phyloP scores from a whole-genome alignment of 2,888 invertebrate genomes.

The Nomada fabriciana region DNA sequence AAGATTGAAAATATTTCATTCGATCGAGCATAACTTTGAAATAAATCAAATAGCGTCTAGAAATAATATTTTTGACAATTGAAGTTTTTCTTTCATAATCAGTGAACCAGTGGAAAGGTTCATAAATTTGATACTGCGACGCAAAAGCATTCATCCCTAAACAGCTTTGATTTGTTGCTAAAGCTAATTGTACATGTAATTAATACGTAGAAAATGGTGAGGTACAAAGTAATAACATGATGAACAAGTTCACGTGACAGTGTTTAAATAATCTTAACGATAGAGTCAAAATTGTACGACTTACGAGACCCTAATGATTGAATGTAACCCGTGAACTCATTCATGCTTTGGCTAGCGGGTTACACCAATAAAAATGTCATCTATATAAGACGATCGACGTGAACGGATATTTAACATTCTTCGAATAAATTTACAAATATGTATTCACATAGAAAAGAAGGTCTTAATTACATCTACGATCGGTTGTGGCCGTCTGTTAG shows the following conservation, averaged over 20 bases:
- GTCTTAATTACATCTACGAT: constrained; percentile 81
- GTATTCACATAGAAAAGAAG: constrained; percentile 80
- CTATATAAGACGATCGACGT: constrained; percentile 38
- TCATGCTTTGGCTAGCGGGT: constrained; percentile 53
- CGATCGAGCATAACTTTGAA: neutral
- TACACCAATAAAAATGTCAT: constrained; percentile 55
- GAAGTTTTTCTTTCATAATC: neutral
- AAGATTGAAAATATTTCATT: constrained; percentile 22
- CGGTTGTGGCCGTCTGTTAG: constrained; percentile 81
- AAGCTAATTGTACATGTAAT: constrained; percentile 36
- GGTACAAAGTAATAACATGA: constrained; percentile 46
- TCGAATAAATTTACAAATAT: constrained; percentile 51
- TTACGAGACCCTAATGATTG: constrained; percentile 11
- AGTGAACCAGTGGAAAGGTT: constrained; percentile 1
- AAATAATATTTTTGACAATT: neutral
- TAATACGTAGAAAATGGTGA: constrained; percentile 46
- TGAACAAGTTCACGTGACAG: constrained; percentile 25
- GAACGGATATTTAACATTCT: constrained; percentile 36
- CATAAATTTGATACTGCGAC: constrained; percentile 6
- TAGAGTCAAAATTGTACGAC: constrained; percentile 30
- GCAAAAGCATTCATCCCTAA: constrained; percentile 6
- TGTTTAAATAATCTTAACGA: constrained; percentile 25
- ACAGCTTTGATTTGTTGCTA: constrained; percentile 22
- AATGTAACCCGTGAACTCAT: constrained; percentile 39
- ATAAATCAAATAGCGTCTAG: constrained; percentile 4